Evolutionary conservation across 2,888 invertebrate species (phyloP), one percentile per base, ranked within the genome.

Genomic region (Brachynemurus nebulosus): DNA sequence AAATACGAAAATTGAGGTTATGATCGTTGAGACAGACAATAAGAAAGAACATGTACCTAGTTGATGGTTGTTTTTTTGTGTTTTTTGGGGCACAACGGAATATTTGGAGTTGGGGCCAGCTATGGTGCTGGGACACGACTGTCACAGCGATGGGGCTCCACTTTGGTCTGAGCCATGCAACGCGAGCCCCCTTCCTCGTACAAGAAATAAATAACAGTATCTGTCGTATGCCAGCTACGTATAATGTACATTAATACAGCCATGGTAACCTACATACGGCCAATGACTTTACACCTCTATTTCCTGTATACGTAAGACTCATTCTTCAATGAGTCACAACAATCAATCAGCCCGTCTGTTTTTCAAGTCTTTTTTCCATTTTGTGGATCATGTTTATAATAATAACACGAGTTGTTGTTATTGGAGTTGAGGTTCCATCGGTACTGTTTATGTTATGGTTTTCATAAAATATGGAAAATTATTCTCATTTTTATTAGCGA

Each of bases 251-350:
- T 11, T 18, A 14, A n/a, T n/a, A n/a, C n/a, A n/a, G n/a, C n/a
- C n/a, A n/a, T n/a, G 36, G 6, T 39, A 39, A 39, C 39, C 39
- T 39, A 39, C 20, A 23, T 39, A 39, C 17, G n/a, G 8, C 21
- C 30, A 30, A 12, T 30, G 30, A 30, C 30, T 30, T 30, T 12
- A n/a, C 30, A 30, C 14, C 30, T 30, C 14, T 30, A 30, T 30
- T 30, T 30, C 30, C 30, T 30, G 14, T 12, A 30, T 14, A 30
- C 30, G n/a, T 30, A 30, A 30, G 30, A 14, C n/a, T 30, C 30
- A 30, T 30, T 30, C 30, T 30, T 14, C 30, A 12, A 30, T 30
- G 5, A 4, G 14, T 12, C 30, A 30, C 23, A 23, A 23, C 7
- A n/a, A n/a, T n/a, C n/a, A n/a, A n/a, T n/a, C n/a, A n/a, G n/a